Evolutionary conservation across 2,888 invertebrate genomes (phyloP), one percentile per base, ranked within the genome.

Genomic region (Tortrix viridana): DNA sequence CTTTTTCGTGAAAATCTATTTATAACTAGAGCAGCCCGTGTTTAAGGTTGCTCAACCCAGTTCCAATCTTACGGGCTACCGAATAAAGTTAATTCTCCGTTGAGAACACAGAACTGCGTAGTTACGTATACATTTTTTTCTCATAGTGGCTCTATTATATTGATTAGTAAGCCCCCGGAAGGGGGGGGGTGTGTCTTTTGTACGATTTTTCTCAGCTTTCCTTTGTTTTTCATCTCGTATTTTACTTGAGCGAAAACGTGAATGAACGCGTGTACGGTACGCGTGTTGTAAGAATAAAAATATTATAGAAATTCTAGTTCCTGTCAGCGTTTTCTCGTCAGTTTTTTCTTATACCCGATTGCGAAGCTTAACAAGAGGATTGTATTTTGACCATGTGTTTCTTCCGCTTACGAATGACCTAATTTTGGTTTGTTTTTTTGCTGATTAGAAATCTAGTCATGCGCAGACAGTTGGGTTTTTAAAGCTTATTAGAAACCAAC

Each of bases 1-100:
- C 91, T 92, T 92, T 91, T 91, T 90, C 91, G 92, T 89, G 90
- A 90, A 92, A 92, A 92, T 92, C 91, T 92, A 92, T 92, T 92
- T 92, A 92, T 92, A 92, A 92, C 89, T 91, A 91, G 91, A 89
- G 88, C 90, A 86, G 82, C 80, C 81, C 82, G 83, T 75, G 76
- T 74, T 76, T 68, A 74, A 71, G 65, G 67, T 50, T 67, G 67
- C 60, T 50, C 68, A 69, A 67, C 66, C 66, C 62, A 67, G 75
- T 76, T 71, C 76, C 65, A 68, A 75, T 81, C 70, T 74, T 81
- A 74, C 65, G 64, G 62, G 65, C 62, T 73, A 66, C 54, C 48
- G 7, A 12, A 63, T 70, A 72, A 66, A 66, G 66, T 64, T 60
- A 71, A 80, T 65, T 73, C 75, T 79, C 67, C 67, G 68, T 68